These are phyloP conservation scores for Camptogramma bilineatum DNA, from an alignment of 2,888 invertebrate genomes.

Conservation along the genomic window DNA sequence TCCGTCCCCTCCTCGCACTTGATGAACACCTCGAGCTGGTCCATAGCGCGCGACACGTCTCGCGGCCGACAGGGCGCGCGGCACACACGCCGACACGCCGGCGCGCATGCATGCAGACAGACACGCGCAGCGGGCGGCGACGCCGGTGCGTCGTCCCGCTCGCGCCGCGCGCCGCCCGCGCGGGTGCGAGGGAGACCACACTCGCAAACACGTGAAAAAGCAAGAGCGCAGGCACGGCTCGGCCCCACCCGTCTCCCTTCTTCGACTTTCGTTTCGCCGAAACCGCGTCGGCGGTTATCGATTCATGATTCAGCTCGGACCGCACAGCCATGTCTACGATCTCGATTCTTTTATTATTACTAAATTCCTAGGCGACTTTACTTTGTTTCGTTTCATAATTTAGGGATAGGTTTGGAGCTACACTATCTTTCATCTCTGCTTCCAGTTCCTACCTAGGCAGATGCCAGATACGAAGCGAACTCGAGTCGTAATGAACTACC, in stretches of 20 bases:
- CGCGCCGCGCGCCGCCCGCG: constrained; percentile 16
- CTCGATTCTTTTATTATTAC: background rate
- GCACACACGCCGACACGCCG: constrained; percentile 51
- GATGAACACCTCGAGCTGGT: constrained; percentile 24
- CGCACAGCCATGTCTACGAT: constrained; percentile 1
- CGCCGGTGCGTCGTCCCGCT: constrained; percentile 54
- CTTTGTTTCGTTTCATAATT: background rate
- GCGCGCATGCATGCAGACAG: constrained; percentile 76
- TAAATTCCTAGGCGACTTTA: background rate
- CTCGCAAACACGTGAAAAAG: constrained; percentile 66
- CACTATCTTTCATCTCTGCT: too few species aligned
- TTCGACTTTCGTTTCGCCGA: constrained; percentile 30
- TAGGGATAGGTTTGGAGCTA: too few species aligned
- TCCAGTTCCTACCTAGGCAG: too few species aligned
- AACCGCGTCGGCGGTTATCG: constrained; percentile 14
- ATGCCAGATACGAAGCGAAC: too few species aligned
- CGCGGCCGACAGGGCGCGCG: constrained; percentile 41
- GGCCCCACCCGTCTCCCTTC: constrained; percentile 11
- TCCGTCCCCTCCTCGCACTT: constrained; percentile 29
- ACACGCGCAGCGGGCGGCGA: constrained; percentile 76
- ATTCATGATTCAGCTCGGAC: constrained; percentile 33
- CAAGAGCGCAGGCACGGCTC: constrained; percentile 72
- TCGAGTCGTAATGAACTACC: too few species aligned
- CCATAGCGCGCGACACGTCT: constrained; percentile 43
- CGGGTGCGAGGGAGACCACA: constrained; percentile 46